These are phyloP conservation scores for Ericerus pela DNA, from an alignment of 1,140 invertebrate genomes.

Conservation along the genomic window DNA sequence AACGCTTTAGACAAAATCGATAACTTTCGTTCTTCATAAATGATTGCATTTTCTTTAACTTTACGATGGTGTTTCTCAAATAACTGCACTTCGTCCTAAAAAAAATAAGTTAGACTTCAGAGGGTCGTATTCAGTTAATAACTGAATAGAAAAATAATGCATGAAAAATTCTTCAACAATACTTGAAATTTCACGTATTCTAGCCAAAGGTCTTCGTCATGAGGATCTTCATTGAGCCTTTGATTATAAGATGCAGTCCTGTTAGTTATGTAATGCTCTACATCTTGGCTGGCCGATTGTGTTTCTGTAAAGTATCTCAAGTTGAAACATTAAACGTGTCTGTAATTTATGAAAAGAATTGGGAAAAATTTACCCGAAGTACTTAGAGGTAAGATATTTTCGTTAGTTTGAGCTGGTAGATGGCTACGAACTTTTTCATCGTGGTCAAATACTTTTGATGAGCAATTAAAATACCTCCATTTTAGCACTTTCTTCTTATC, in stretches of 20 bases:
- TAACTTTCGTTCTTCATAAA: conserved; percentile 37
- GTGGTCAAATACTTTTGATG: neutral
- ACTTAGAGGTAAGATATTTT: neutral
- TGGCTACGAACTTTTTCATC: neutral
- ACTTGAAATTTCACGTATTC: conserved; percentile 42
- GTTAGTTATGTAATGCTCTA: conserved; percentile 22
- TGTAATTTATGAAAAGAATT: neutral
- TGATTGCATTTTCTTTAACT: conserved; percentile 31
- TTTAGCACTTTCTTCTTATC: neutral
- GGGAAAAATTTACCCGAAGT: neutral
- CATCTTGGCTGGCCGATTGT: neutral
- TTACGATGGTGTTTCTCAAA: conserved; percentile 32
- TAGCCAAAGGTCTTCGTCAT: conserved; percentile 37
- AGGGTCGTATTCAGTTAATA: too few species aligned
- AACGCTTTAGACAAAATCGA: conserved; percentile 41
- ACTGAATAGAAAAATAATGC: neutral
- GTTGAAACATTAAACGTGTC: neutral
- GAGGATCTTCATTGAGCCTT: conserved; percentile 33
- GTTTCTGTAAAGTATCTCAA: neutral
- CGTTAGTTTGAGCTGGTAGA: neutral
- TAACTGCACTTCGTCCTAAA: conserved; percentile 25
- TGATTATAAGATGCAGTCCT: conserved; percentile 37
- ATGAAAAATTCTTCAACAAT: conserved; percentile 20
- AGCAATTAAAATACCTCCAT: neutral
- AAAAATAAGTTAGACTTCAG: too few species aligned